Base-by-base conservation (phyloP, 2,888 invertebrate genomes). In the Cylindroiulus punctatus region DNA sequence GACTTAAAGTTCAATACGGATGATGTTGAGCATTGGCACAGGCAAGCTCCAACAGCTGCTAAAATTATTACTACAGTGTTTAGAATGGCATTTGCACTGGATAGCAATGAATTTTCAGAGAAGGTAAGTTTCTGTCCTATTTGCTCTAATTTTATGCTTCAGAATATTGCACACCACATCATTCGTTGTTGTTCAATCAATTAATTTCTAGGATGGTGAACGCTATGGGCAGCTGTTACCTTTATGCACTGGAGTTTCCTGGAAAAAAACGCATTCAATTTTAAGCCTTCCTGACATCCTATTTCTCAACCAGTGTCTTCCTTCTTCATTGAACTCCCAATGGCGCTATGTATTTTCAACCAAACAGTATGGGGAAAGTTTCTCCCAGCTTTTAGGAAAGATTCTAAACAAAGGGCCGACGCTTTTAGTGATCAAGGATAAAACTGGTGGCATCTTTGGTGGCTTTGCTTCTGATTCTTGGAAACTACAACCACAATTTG, bases 291-390 rank as follows among this genome's bases (percentile, higher is more conserved):
- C 95, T 0, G 95, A 95, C 90, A 94, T 96, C 86, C 93, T 95
- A 87, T 96, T 95, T 92, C 92, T 97, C 52, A 97, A 96, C 92
- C 93, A 94, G 76, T 94, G 95, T 90, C 91, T 98, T 86, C 96
- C 97, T 0, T 93, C 93, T 87, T 94, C 95, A 88, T 93, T 94
- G 88, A 94, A 95, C 89, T 91, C 93, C 88, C 94, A 95, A 90
- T 98, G 97, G 97, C 92, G 96, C 89, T 95, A 97, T 89, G 92
- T 97, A 3, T 97, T 96, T 92, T 96, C 96, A 10, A 95, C 96
- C 22, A 94, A 95, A 90, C 94, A 95, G 86, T 96, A 97, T 90
- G 98, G 98, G 0, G 97, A 97, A 91, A 97, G 97, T 86, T 98
- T 91, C 88, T 88, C 90, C 0, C 94, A 97, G 0, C 87, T 91